phyloP scores from a whole-genome alignment of 1,140 invertebrate genomes.

The Drosophila subpulchrella region DNA sequence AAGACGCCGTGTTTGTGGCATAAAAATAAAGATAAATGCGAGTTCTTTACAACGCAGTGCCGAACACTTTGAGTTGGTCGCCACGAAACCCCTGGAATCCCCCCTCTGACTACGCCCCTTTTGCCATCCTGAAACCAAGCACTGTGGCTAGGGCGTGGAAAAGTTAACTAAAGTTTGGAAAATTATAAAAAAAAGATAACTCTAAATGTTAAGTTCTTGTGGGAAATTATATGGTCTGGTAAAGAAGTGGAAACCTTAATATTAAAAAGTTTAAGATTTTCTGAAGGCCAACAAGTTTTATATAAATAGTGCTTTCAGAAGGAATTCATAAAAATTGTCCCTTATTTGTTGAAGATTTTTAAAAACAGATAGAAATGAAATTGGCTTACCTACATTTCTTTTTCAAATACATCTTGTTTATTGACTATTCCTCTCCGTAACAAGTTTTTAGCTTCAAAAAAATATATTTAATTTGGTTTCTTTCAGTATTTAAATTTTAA shows the following conservation, averaged over 20 bases:
- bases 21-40: slow-evolving; percentile 84
- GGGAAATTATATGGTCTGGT: not conserved
- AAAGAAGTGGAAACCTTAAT: no score
- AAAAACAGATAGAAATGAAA: not conserved
- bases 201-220: slow-evolving; percentile 2
- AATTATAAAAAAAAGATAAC: slow-evolving; percentile 24
- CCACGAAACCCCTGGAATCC: not conserved
- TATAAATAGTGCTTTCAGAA: not conserved
- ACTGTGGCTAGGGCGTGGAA: slow-evolving; percentile 34
- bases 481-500: no score
- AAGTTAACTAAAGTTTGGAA: slow-evolving; percentile 28
- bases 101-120: slow-evolving; percentile 2
- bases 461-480: no score
- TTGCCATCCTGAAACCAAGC: not conserved
- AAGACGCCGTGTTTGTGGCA: slow-evolving; percentile 74
- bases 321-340: not conserved
- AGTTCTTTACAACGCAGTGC: slow-evolving; percentile 73
- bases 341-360: not conserved
- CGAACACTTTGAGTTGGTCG: slow-evolving; percentile 53
- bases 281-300: not conserved
- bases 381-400: no score
- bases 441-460: no score
- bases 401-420: no score
- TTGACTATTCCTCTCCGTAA: no score
- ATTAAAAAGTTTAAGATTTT: no score